These are phyloP conservation scores for Hypocryptadius cinnamomeus DNA, from an alignment of 2,113 vertebrate genomes.

Conservation along the genomic window DNA sequence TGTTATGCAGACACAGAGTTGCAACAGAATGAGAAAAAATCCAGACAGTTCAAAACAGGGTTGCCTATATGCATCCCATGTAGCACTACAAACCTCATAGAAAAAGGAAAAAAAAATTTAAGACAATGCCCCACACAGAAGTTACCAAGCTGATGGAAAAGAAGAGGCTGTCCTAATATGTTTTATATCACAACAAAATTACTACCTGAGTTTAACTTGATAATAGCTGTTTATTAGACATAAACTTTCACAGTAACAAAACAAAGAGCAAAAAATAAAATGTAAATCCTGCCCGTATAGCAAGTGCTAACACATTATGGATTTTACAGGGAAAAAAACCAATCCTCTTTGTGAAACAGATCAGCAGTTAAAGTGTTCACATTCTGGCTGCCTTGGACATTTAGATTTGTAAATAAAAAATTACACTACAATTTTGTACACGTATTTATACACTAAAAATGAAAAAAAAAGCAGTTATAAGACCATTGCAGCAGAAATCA, in stretches of 20 bases:
- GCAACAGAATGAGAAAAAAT: neutral
- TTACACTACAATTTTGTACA: neutral
- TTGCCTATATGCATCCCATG: neutral
- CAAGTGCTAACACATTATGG: neutral
- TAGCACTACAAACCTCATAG: neutral
- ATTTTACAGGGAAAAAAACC: neutral
- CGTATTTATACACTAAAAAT: neutral
- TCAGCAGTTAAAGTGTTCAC: neutral
- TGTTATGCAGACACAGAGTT: neutral
- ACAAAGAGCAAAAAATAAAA: neutral
- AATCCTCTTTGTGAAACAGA: neutral
- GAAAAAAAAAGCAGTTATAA: neutral
- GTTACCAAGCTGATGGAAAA: neutral
- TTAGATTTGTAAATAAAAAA: constrained; percentile 28
- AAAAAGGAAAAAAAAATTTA: rapidly evolving
- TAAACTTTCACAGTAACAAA: neutral
- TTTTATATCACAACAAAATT: neutral
- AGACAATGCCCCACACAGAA: rapidly evolving
- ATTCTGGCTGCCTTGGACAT: neutral
- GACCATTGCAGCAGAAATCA: neutral
- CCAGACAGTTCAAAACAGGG: neutral
- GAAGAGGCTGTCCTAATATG: neutral
- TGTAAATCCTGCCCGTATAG: neutral
- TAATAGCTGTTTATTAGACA: neutral
- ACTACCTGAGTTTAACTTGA: neutral